Evolutionary conservation across 1,140 invertebrate genomes (phyloP), one percentile per base, ranked within the genome.

Genomic region (Cotesia typhae): DNA sequence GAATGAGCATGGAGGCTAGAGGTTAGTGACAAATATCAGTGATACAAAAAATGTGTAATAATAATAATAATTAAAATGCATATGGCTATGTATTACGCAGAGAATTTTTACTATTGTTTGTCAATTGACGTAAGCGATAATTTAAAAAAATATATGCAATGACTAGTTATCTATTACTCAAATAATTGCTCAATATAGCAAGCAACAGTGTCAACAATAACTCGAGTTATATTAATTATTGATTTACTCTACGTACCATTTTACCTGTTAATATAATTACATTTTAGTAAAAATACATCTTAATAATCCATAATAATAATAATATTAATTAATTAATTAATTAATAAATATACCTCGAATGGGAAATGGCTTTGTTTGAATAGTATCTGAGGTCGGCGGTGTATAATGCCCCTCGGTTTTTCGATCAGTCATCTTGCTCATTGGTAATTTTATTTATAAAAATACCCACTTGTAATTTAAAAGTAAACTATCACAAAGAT

Each of bases 281-380:
- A 28, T 28, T 28, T 28, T 2, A 2, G 28, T 28, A 28, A 28
- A 28, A 2, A 28, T 28, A 28, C 17, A 17, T 17, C 17, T 17
- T 28, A 2, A 1, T 28, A 28, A 28, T 28, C 28, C 1, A 28
- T 3, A 28, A 28, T 3, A 28, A 28, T 3, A 28, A 28, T 14
- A 1, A 14, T 41, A 20, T 60, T 47, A 70, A 52, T 9, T 1
- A 28, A 9, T 4, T 72, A 28, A 28, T 28, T 68, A 72, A 59
- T 70, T 69, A 47, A 69, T 73, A 66, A 67, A 80, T 80, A 88
- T 88, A 91, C 93, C 93, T 89, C 93, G 88, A 67, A 94, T 93
- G 17, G 93, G 94, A 83, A 95, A 94, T 51, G 93, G 93, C 87
- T 95, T 95, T 7, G 94, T 95, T 88, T 94, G 93, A 63, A 94